Evolutionary conservation across 2,113 vertebrate genomes (phyloP), one percentile per base, ranked within the genome.

Genomic region (Toxotes chatareus): DNA sequence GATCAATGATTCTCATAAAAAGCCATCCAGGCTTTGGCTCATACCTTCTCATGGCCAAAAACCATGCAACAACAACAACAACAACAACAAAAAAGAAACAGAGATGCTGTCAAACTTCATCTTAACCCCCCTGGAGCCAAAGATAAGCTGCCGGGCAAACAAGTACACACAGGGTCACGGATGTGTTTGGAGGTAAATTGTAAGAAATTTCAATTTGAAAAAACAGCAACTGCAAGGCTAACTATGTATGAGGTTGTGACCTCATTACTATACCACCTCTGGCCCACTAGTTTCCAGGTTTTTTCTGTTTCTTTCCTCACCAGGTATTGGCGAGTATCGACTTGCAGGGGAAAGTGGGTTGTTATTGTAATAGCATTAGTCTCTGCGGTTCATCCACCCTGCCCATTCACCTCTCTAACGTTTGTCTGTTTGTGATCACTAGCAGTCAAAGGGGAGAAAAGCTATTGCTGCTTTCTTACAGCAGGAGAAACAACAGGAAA

Each of bases 1-100:
- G 40, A 94, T 94, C 93, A 92, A 92, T 93, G 82, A 82, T 90
- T 89, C 91, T 88, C 91, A 92, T 93, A 88, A 94, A 92, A 86
- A 82, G 83, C 77, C 75, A 76, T 65, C 82, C 86, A 79, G 89
- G 85, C 91, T 88, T 84, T 80, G 81, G 79, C 86, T 80, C 55
- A 68, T 66, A 73, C 73, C 68, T 60, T 80, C 73, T 88, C 84
- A 85, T 3, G 55, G 79, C 71, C 71, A 80, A 38, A 77, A 67
- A 38, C 27, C 27, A 27, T 27, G 27, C 27, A 34, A 64, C 16
- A 46, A 40, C 47, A 65, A 17, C 21, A 34, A 57, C 21, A 14
- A 46, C 23, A 71, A 42, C 53, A 59, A 71, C 51, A 69, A 14
- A 12, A 31, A 19, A 47, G n/a, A 32, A 34, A 21, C 2, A 7